Evolutionary conservation across 2,888 invertebrate genomes (phyloP).

Genomic region (Dromius quadrimaculatus): DNA sequence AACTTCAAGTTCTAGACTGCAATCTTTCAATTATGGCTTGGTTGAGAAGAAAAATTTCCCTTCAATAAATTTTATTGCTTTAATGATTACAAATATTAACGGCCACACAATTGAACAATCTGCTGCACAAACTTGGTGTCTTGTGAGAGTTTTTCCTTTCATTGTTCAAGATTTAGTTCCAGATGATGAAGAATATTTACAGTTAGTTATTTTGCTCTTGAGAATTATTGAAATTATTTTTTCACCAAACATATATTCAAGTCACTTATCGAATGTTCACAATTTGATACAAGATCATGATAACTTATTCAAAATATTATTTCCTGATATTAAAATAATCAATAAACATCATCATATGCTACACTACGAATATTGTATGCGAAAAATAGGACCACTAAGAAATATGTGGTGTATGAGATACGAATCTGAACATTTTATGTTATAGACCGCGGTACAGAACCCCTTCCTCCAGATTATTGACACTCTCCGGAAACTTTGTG

Average conservation of each 20-base stretch:
- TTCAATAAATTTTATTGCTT: constrained; percentile 49
- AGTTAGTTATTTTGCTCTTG: constrained; percentile 44
- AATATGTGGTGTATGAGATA: constrained; percentile 47
- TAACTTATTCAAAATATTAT: constrained; percentile 35
- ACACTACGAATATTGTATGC: constrained; percentile 43
- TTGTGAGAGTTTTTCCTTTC: constrained; percentile 54
- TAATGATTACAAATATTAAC: constrained; percentile 32
- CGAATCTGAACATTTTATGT: constrained; percentile 28
- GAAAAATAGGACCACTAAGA: constrained; percentile 35
- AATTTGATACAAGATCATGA: constrained; percentile 44
- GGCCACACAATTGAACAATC: constrained; percentile 51
- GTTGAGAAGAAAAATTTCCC: constrained; percentile 54
- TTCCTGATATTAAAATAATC: constrained; percentile 45
- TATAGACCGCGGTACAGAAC: no score
- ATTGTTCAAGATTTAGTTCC: constrained; percentile 50
- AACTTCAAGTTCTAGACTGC: constrained; percentile 50
- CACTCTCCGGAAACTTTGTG: no score
- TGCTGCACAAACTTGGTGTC: constrained; percentile 54
- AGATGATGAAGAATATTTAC: constrained; percentile 49
- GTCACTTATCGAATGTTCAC: constrained; percentile 20
- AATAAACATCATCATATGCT: constrained; percentile 48
- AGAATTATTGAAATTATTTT: constrained; percentile 53
- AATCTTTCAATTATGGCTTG: constrained; percentile 52
- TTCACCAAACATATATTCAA: constrained; percentile 40
- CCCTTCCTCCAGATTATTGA: no score